Evolutionary conservation across 2,888 invertebrate genomes (phyloP), one percentile per base, ranked within the genome.

Genomic region (Agrotis clavis): DNA sequence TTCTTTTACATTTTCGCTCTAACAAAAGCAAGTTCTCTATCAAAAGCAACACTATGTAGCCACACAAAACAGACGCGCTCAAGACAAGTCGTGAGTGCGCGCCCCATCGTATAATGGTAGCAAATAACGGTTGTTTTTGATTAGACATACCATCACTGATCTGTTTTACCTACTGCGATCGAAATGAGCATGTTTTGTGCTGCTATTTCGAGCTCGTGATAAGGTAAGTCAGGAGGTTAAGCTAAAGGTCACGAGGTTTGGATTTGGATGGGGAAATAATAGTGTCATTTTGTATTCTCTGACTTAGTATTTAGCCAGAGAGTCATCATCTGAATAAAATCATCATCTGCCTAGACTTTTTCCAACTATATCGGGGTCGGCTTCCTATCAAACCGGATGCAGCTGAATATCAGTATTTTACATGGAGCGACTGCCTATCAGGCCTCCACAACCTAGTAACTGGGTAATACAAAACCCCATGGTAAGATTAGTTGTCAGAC

Each of bases 61-160:
- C 16, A 4, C 19, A 14, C 9, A 70, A 61, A 53, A 41, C 9
- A 76, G 60, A 4, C 11, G 51, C 59, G 30, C 30, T 59, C 48
- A 59, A 70, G 14, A 41, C n/a, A 68, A 72, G 35, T 84, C 82
- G 82, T 73, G 57, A 71, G 66, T 71, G 74, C 45, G 78, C 72
- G 73, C 67, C 18, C 18, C 35, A 48, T 14, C 78, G 74, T 57
- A 71, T 60, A 76, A 76, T 81, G 71, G 71, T 68, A 77, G 70
- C 71, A 60, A 67, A 70, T 74, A 84, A 84, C 85, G 75, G 84
- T 48, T 41, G 14, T 16, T 73, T 84, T 67, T 86, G 76, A 86
- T 82, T 84, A 79, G 68, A 79, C 69, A 84, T 75, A 75, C 74
- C 71, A 69, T 51, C 53, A 35, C 53, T 74, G 85, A 78, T 84